Conservation (phyloP, 2,113 vertebrate genomes). For the Esox niger region DNA sequence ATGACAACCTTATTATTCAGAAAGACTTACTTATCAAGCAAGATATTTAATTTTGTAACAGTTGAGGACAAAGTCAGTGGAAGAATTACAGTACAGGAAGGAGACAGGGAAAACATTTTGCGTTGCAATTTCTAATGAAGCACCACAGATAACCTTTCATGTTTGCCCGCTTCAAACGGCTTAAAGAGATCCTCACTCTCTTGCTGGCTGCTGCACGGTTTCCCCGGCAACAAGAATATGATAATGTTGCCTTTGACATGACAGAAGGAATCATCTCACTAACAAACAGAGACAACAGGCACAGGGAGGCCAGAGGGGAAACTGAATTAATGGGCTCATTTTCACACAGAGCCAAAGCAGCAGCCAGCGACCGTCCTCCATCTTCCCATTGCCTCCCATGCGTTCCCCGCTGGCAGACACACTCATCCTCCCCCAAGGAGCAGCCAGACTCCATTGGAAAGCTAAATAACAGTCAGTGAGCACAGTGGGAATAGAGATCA, state of each 20-base stretch:
- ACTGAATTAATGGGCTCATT: constrained; percentile 71
- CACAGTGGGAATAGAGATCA: constrained; percentile 50
- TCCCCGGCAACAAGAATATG: constrained; percentile 75
- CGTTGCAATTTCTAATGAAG: constrained; percentile 47
- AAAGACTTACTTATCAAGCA: constrained; percentile 15
- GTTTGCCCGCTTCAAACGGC: constrained; percentile 69
- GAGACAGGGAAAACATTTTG: constrained; percentile 45
- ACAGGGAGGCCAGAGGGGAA: constrained; percentile 57
- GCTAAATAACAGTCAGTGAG: constrained; percentile 65
- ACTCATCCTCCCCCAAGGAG: constrained; percentile 61
- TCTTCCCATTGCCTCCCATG: constrained; percentile 61
- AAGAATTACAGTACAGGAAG: constrained; percentile 22
- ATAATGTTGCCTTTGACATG: constrained; percentile 78
- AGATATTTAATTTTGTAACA: constrained; percentile 23
- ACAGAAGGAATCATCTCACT: constrained; percentile 76
- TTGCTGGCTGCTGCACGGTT: constrained; percentile 50
- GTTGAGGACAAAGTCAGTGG: constrained; percentile 23
- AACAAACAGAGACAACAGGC: constrained; percentile 78
- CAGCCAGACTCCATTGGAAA: constrained; percentile 54
- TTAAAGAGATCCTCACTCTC: constrained; percentile 62
- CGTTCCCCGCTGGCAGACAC: constrained; percentile 63
- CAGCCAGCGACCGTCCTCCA: constrained; percentile 62
- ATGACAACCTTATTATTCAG: not conserved
- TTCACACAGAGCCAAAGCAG: constrained; percentile 67
- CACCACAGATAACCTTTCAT: constrained; percentile 65